Evolutionary conservation across 2,888 invertebrate genomes (phyloP), one percentile per base, ranked within the genome.

Genomic region (Brenthis daphne): DNA sequence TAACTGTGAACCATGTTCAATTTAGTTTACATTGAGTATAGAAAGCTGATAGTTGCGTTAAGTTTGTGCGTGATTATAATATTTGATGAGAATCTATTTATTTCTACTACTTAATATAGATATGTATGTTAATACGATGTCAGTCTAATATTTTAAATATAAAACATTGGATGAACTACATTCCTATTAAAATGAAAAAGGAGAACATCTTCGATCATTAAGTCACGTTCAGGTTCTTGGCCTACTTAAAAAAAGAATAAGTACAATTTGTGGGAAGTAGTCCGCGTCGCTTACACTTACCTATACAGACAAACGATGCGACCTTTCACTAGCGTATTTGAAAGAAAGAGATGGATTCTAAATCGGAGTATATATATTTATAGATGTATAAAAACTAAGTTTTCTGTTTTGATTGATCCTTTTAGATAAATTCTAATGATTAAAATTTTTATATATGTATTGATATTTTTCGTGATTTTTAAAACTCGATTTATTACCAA

Each of bases 261-360:
- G 81, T 80, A 84, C 76, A 80, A 83, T 81, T 81, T 82, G 85
- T 87, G 87, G 79, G 87, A 91, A 90, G 85, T 89, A 85, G 89
- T 84, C 84, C 89, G 85, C 82, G 77, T 82, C 85, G 81, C 75
- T 76, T 71, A 68, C 68, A 72, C 76, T 75, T 77, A 75, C 76
- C 77, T 74, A 77, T 77, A 75, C 74, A 75, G 70, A 76, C 77
- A 77, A 75, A 77, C 76, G 76, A 75, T 76, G 78, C 75, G 80
- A 83, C 83, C 87, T 87, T 86, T 90, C 88, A 85, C 86, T 85
- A 80, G 75, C 76, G 75, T 75, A 65, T 76, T 76, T 73, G 81
- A 77, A 78, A 75, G 85, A 88, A 81, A 73, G 86, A 85, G 89
- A 88, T 77, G 73, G 77, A 67, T 68, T 71, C 73, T 77, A 61